These are phyloP conservation scores for Candoia aspera DNA, from an alignment of 2,113 vertebrate species.

Conservation along the genomic window DNA sequence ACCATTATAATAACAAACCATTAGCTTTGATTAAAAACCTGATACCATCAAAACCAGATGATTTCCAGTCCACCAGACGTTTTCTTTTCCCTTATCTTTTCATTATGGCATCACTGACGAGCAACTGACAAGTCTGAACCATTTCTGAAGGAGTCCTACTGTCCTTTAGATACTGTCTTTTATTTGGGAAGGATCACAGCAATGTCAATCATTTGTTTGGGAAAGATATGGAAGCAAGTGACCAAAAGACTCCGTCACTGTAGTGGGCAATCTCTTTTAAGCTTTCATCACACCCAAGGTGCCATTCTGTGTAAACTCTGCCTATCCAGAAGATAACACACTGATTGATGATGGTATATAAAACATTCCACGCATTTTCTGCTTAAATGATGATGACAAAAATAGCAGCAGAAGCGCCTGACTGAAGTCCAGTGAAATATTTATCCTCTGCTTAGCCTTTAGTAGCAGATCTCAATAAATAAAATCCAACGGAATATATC, in stretches of 20 bases:
- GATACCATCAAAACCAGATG: neutral
- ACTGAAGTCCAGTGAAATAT: neutral
- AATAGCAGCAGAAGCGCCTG: neutral
- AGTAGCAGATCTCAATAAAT: neutral
- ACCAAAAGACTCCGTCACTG: conserved; percentile 3
- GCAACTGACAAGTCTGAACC: neutral
- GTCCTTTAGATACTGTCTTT: neutral
- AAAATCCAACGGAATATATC: neutral
- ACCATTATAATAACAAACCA: neutral
- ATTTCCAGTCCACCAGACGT: neutral
- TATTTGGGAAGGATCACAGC: neutral
- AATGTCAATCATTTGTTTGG: neutral
- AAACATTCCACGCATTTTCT: conserved; percentile 30
- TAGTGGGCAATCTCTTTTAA: neutral
- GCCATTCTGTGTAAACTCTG: neutral
- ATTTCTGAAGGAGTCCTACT: neutral
- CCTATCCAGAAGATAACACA: neutral
- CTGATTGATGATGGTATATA: neutral
- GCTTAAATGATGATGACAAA: conserved; percentile 4
- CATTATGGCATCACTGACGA: conserved; percentile 15
- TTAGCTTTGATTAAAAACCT: neutral
- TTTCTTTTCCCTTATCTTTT: neutral
- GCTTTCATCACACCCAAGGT: neutral
- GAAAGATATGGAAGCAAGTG: neutral
- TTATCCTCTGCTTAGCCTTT: neutral